These are phyloP conservation scores for Troides oblongomaculatus DNA, from an alignment of 2,888 invertebrate species.

Conservation along the genomic window DNA sequence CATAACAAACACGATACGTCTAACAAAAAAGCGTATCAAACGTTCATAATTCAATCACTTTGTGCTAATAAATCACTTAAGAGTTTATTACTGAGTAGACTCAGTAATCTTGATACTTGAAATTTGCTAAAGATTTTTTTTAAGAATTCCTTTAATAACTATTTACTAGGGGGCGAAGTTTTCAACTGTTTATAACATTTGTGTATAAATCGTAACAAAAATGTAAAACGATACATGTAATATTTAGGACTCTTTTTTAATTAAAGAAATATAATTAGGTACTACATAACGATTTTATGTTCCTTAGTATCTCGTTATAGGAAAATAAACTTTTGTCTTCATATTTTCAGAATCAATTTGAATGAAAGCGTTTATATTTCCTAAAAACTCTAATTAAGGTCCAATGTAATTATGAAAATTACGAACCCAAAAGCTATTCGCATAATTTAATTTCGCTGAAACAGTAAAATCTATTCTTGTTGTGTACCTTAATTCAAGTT, in stretches of 20 bases:
- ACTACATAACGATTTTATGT: too few relatives aligned
- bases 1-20: conserved; percentile 32
- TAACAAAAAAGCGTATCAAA: conserved; percentile 51
- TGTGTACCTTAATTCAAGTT: conserved; percentile 3
- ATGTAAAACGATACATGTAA: too few relatives aligned
- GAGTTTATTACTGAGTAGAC: conserved; percentile 31
- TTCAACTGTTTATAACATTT: too few relatives aligned
- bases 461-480: conserved; percentile 9
- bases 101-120: conserved; percentile 45
- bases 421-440: conserved; percentile 8
- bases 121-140: background rate
- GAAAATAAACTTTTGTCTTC: too few relatives aligned
- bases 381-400: background rate
- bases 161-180: too few relatives aligned
- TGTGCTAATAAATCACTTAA: conserved; percentile 60
- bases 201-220: too few relatives aligned
- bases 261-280: too few relatives aligned
- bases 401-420: background rate
- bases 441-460: conserved; percentile 16
- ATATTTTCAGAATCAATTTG: background rate
- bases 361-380: background rate
- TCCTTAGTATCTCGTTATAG: too few relatives aligned
- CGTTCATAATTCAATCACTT: conserved; percentile 57
- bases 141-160: background rate
- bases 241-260: too few relatives aligned